These are phyloP conservation scores for Branchinecta lindahli DNA, from an alignment of 1,140 invertebrate genomes.

Conservation along the genomic window DNA sequence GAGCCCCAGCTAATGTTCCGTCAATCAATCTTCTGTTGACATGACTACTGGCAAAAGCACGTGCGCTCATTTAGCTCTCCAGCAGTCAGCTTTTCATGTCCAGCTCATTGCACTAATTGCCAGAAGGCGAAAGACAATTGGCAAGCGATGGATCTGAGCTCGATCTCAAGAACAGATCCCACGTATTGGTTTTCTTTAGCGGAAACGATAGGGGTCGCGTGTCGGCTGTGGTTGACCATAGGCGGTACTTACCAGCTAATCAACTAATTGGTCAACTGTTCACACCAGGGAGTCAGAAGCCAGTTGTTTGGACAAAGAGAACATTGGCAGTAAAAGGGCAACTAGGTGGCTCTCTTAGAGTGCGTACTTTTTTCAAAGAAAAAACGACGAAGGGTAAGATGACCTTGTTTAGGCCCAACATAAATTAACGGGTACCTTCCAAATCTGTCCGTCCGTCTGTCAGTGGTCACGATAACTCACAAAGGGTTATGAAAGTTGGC, in stretches of 20 bases:
- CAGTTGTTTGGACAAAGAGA: too few relatives aligned
- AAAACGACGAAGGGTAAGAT: too few relatives aligned
- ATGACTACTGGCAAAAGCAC: background rate
- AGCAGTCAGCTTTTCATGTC: constrained; percentile 3
- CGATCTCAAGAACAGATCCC: background rate
- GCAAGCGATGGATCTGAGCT: background rate
- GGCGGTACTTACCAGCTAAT: background rate
- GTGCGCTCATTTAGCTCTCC: background rate
- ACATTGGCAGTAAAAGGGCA: too few relatives aligned
- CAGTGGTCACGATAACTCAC: too few relatives aligned
- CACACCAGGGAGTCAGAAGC: too few relatives aligned
- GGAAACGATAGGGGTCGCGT: background rate
- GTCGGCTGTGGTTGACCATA: background rate
- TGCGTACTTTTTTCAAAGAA: too few relatives aligned
- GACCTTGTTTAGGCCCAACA: too few relatives aligned
- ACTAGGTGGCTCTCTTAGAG: too few relatives aligned
- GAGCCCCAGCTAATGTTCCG: background rate
- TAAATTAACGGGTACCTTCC: too few relatives aligned
- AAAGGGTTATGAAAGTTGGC: too few relatives aligned
- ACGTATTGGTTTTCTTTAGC: background rate
- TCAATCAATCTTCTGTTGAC: constrained; percentile 9
- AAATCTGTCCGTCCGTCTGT: too few relatives aligned
- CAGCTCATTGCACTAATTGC: constrained; percentile 9
- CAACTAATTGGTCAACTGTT: background rate
- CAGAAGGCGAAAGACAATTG: constrained; percentile 5